These are phyloP conservation scores for Equus quagga DNA, from an alignment of 2,113 vertebrate species.

Conservation along the genomic window DNA sequence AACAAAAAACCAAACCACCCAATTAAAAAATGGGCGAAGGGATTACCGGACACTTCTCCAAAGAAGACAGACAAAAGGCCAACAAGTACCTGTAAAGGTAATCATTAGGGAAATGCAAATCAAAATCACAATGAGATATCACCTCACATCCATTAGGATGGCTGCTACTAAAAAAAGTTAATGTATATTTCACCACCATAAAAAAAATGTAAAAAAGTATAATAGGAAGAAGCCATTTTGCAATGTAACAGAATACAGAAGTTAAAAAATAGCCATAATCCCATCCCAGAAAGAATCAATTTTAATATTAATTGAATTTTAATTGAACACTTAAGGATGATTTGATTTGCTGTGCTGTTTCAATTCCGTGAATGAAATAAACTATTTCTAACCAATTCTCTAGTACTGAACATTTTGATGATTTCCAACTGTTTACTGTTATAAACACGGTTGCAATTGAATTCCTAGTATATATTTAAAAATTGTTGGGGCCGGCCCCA, in stretches of 20 bases:
- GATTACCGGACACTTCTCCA: too few species aligned
- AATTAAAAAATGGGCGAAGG: not conserved
- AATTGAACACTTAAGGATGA: not conserved
- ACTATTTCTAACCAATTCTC: not conserved
- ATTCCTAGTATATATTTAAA: not conserved
- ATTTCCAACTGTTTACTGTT: not conserved
- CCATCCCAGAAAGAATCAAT: not conserved
- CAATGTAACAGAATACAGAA: not conserved
- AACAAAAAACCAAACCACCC: not conserved
- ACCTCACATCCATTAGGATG: not conserved
- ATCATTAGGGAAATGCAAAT: not conserved
- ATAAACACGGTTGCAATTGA: not conserved
- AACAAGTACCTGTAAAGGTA: not conserved
- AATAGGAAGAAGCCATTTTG: slow-evolving; percentile 18
- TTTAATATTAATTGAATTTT: slow-evolving; percentile 4
- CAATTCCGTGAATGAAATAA: not conserved
- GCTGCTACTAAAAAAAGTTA: not conserved
- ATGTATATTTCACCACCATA: not conserved
- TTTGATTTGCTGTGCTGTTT: not conserved
- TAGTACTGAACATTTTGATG: not conserved
- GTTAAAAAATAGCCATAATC: not conserved
- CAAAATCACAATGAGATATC: not conserved
- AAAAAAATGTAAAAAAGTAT: not conserved
- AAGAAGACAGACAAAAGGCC: not conserved
- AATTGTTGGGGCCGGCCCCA: not conserved